phyloP scores from a whole-genome alignment of 2,797 vertebrate species.

The Micrastur ruficollis region DNA sequence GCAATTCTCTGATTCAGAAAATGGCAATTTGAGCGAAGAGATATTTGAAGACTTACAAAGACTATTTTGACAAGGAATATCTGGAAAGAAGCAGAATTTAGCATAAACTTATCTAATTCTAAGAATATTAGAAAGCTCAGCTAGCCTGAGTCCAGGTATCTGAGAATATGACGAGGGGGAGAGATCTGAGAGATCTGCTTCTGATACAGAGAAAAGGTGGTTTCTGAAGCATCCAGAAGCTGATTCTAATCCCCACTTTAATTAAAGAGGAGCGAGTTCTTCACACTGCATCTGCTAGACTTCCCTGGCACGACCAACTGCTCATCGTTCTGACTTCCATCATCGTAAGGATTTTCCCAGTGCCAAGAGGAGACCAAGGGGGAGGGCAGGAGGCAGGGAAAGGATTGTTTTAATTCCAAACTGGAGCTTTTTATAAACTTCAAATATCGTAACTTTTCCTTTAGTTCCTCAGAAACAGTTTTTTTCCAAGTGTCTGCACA shows the following conservation, averaged over 20 bases:
- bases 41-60: neutral
- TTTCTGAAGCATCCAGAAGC: neutral
- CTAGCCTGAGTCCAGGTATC: neutral
- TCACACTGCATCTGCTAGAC: conserved; percentile 4
- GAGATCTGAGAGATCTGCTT: neutral
- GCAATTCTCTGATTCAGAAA: neutral
- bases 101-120: neutral
- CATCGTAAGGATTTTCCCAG: neutral
- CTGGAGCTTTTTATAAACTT: conserved; percentile 33
- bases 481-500: conserved; percentile 19
- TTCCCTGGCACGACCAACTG: neutral
- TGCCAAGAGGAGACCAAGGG: conserved; percentile 14
- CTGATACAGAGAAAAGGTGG: neutral
- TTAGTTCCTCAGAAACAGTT: neutral
- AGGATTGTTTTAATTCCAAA: conserved; percentile 12
- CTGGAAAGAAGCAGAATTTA: neutral
- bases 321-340: neutral
- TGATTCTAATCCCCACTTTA: conserved; percentile 17
- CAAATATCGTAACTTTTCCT: conserved; percentile 4
- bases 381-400: neutral
- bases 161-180: neutral
- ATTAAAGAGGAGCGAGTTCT: conserved; percentile 47
- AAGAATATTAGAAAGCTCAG: neutral
- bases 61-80: conserved; percentile 1
- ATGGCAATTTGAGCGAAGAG: neutral